Base-by-base conservation (phyloP, 1,140 invertebrate genomes). In the Maniola jurtina region DNA sequence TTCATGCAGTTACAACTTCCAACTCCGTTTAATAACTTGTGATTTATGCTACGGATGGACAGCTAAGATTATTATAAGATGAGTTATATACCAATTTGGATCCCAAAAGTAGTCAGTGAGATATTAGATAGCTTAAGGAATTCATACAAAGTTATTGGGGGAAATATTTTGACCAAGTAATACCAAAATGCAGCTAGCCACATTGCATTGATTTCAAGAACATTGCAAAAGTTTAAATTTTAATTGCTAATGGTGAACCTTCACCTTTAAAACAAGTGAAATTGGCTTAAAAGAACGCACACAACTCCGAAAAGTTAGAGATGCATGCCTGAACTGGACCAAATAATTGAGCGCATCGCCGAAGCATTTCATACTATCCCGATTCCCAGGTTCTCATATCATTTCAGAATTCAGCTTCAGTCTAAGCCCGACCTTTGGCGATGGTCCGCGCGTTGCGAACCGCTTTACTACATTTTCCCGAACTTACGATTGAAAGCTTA, bases 31-130 rank as follows among this genome's bases (percentile, higher is more conserved):
- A 52, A 52, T 52, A 52, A 52, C 14, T 52, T 52, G 14, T 52
- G 48, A 52, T 52, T 52, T 52, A 52, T 52, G 15, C 48, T 25
- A 25, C 5, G 48, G 16, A 25, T 16, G 14, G 48, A 10, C 16
- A 14, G 42, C 13, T 11, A 45, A 45, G 42, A 45, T 45, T 45
- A 45, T 45, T 45, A n/a, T 45, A 11, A 45, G 42, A 45, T 52
- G 48, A 52, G 16, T 52, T 52, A 52, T 52, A 52, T 52, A 7
- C 48, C 48, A 52, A 52, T 52, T 52, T 52, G 48, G 16, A 8
- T 14, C 14, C 48, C 48, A 25, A 52, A 52, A 16, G 48, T 25
- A 52, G 25, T 52, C 1, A 48, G 5, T 7, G 6, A 52, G 48
- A 6, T n/a, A 45, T 2, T 45, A 45, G 13, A 45, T 45, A 11